These are phyloP conservation scores for Sphyrna mokarran DNA, from an alignment of 2,113 vertebrate genomes.

Conservation along the genomic window DNA sequence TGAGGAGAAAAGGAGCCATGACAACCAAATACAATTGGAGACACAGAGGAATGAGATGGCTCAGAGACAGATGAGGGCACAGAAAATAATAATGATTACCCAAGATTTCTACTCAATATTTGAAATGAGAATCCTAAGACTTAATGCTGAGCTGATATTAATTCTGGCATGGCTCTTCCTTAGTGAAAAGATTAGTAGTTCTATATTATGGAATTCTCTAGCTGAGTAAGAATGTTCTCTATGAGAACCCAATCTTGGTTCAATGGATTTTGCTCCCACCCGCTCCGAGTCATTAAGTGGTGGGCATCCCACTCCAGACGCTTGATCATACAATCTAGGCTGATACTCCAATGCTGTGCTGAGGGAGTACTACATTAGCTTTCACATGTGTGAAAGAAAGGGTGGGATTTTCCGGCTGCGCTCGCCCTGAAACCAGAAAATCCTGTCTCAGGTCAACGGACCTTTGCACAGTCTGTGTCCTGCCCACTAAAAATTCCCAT, in stretches of 20 bases:
- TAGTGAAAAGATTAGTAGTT: neutral
- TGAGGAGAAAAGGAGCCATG: conserved; percentile 36
- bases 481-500: too few species aligned
- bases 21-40: conserved; percentile 29
- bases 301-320: too few species aligned
- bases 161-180: neutral
- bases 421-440: too few species aligned
- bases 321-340: neutral
- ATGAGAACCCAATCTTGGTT: neutral
- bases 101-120: neutral
- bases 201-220: neutral
- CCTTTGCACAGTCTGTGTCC: too few species aligned
- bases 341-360: neutral
- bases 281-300: neutral
- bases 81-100: conserved; percentile 9
- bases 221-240: neutral
- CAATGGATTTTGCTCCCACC: neutral
- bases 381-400: neutral
- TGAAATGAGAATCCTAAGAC: neutral
- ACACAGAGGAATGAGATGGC: neutral
- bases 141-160: too few species aligned
- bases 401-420: too few species aligned
- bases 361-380: neutral
- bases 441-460: too few species aligned
- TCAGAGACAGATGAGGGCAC: neutral